A percentile compares a stretch with the other conserved stretches of the same genome.
Evolutionary conservation across 2,888 invertebrate species (phyloP).

Genomic region (Diplazon laetatorius): DNA sequence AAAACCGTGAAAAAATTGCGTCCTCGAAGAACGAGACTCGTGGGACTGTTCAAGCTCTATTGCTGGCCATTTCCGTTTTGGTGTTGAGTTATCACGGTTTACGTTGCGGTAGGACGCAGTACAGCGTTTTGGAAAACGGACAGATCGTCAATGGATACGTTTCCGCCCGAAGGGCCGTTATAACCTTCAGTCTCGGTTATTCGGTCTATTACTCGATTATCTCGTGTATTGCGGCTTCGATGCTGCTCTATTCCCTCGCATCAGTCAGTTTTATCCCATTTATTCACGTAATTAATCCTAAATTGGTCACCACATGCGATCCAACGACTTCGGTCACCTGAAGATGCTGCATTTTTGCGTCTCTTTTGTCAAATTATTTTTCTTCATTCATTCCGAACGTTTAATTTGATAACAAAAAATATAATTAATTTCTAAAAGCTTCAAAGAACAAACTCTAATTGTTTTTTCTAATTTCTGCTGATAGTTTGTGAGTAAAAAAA

Average conservation of each 20-base stretch:
- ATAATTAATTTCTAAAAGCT: no score
- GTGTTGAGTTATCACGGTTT: slow-evolving; percentile 70
- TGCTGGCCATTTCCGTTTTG: slow-evolving; percentile 69
- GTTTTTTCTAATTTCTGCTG: no score
- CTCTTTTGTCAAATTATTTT: no score
- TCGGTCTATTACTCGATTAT: slow-evolving; percentile 69
- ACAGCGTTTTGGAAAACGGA: slow-evolving; percentile 73
- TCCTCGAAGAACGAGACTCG: slow-evolving; percentile 65
- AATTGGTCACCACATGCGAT: no score
- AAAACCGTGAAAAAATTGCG: slow-evolving; percentile 34
- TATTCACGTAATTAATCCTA: no score
- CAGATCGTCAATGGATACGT: slow-evolving; percentile 69
- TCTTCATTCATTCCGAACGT: no score
- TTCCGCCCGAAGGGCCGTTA: slow-evolving; percentile 67
- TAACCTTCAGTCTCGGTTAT: slow-evolving; percentile 73
- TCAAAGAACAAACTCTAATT: no score
- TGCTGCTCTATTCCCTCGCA: slow-evolving; percentile 73
- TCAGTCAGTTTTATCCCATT: slow-evolving; percentile 75
- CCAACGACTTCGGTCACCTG: no score
- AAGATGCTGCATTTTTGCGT: no score
- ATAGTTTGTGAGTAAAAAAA: no score
- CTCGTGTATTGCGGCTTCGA: slow-evolving; percentile 66
- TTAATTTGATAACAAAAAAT: no score
- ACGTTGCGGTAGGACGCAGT: slow-evolving; percentile 70
- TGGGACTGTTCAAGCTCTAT: slow-evolving; percentile 68